These are phyloP conservation scores for Oostethus manadensis DNA, from an alignment of 2,113 vertebrate species.

Conservation along the genomic window DNA sequence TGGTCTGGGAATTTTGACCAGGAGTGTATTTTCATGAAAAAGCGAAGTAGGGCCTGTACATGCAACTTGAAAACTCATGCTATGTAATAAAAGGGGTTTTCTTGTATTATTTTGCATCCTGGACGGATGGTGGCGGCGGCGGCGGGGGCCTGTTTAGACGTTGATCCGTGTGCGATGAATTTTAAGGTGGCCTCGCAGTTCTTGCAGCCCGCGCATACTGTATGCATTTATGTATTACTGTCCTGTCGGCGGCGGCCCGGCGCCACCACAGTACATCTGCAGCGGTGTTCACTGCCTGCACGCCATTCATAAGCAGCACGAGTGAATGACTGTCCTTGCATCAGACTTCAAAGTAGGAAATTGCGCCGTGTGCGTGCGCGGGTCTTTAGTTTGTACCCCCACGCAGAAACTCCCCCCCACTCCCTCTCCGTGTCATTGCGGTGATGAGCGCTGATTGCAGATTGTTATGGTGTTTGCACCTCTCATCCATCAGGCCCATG, in stretches of 20 bases:
- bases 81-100: neutral
- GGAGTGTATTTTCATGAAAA: too few species aligned
- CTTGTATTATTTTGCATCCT: neutral
- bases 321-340: slow-evolving; percentile 17
- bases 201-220: slow-evolving; percentile 33
- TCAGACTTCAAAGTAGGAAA: slow-evolving; percentile 25
- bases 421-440: slow-evolving; percentile 63
- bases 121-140: slow-evolving; percentile 35
- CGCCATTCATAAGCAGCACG: slow-evolving; percentile 13
- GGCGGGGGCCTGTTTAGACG: slow-evolving; percentile 47
- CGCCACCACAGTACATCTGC: slow-evolving; percentile 25
- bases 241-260: slow-evolving; percentile 30
- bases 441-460: slow-evolving; percentile 79
- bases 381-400: slow-evolving; percentile 31
- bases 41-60: too few species aligned
- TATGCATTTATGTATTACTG: slow-evolving; percentile 63
- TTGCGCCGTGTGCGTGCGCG: slow-evolving; percentile 6
- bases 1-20: too few species aligned
- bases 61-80: too few species aligned
- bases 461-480: slow-evolving; percentile 78
- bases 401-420: slow-evolving; percentile 32
- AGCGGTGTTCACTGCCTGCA: slow-evolving; percentile 9
- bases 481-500: slow-evolving; percentile 69
- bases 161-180: slow-evolving; percentile 50
- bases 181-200: slow-evolving; percentile 34